phyloP scores from a whole-genome alignment of 2,888 invertebrate genomes.

The Ectemnius cavifrons region DNA sequence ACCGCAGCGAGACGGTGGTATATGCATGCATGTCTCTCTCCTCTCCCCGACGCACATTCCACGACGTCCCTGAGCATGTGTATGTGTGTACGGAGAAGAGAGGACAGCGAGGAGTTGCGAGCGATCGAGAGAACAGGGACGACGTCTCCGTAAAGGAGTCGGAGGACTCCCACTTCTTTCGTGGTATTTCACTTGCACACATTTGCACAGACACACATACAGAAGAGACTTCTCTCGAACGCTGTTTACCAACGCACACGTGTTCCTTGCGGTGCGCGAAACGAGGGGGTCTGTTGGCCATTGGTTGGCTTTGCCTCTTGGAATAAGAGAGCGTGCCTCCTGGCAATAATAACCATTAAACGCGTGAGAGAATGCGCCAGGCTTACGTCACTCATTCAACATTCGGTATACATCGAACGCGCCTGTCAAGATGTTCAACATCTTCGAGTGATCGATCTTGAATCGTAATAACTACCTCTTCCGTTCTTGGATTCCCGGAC shows the following conservation, averaged over 20 bases:
- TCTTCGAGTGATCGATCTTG: slow-evolving; percentile 47
- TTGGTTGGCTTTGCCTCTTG: slow-evolving; percentile 35
- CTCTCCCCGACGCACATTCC: slow-evolving; percentile 47
- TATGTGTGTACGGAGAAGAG: neutral
- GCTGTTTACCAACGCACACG: slow-evolving; percentile 46
- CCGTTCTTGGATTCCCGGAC: neutral
- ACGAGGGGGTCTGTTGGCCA: slow-evolving; percentile 21
- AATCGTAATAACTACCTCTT: slow-evolving; percentile 30
- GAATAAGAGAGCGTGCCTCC: slow-evolving; percentile 73
- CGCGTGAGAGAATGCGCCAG: slow-evolving; percentile 73
- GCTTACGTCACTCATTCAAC: slow-evolving; percentile 72
- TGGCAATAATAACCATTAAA: slow-evolving; percentile 74
- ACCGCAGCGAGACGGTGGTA: slow-evolving; percentile 10
- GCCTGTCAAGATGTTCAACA: slow-evolving; percentile 35
- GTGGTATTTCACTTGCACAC: slow-evolving; percentile 47
- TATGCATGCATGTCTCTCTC: slow-evolving; percentile 6
- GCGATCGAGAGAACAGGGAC: too few relatives aligned
- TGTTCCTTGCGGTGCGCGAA: slow-evolving; percentile 31
- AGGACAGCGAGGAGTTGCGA: too few relatives aligned
- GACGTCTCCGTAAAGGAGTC: too few relatives aligned
- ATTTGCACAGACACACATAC: neutral
- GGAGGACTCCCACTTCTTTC: slow-evolving; percentile 32
- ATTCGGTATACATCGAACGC: slow-evolving; percentile 51
- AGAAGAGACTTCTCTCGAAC: neutral
- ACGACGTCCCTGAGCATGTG: slow-evolving; percentile 9